phyloP scores from a whole-genome alignment of 53 echinoderm and acorn worm genomes.

The Paracentrotus lividus region DNA sequence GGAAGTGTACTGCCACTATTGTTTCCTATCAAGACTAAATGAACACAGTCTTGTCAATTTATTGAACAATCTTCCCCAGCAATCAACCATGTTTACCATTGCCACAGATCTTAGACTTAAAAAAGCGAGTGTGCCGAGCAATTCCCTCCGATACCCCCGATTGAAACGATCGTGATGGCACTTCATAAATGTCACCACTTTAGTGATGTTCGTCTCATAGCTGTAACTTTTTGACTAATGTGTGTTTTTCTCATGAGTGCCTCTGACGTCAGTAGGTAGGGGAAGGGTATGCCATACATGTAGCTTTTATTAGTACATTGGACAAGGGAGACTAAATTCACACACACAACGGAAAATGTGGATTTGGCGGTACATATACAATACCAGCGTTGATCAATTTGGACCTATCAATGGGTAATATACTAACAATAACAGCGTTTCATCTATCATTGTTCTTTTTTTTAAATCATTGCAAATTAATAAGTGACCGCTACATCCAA shows the following conservation, averaged over 20 bases:
- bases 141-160: conserved; percentile 2
- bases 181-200: conserved; percentile 33
- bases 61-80: conserved; percentile 27
- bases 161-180: neutral
- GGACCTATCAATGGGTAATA: no score
- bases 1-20: neutral
- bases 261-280: neutral
- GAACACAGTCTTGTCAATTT: conserved; percentile 11
- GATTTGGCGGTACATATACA: no score
- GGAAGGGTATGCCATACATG: no score
- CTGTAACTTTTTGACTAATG: neutral
- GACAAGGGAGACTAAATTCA: no score
- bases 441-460: no score
- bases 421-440: no score
- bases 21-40: conserved; percentile 46
- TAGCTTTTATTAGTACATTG: no score
- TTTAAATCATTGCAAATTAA: no score
- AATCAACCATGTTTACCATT: conserved; percentile 17
- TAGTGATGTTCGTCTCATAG: neutral
- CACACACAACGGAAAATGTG: no score
- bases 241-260: neutral
- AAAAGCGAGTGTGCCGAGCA: neutral
- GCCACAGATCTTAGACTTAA: conserved; percentile 3
- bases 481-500: no score
- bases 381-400: no score